Conservation (phyloP, 2,797 vertebrate genomes). For the Cyclura pinguis region DNA sequence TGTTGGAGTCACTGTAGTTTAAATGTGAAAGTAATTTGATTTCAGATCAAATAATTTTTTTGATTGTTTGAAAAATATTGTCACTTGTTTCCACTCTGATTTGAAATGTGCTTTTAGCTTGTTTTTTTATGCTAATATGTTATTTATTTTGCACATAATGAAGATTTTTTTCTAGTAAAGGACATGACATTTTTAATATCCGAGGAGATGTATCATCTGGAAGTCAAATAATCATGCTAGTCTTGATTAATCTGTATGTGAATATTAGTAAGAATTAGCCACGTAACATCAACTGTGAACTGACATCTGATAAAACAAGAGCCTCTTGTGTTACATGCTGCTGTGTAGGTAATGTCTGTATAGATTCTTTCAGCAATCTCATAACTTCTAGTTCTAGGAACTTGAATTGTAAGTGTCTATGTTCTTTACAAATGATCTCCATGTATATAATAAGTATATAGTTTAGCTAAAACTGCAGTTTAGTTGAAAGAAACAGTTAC, state of each 20-base stretch:
- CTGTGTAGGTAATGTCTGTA: neutral
- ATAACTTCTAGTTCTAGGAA: neutral
- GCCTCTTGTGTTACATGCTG: neutral
- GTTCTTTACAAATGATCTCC: neutral
- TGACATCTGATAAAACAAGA: neutral
- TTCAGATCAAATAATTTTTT: neutral
- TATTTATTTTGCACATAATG: neutral
- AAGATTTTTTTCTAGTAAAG: constrained; percentile 3
- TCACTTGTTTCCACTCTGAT: neutral
- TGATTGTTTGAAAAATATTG: neutral
- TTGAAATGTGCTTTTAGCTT: too few species aligned
- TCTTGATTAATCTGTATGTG: neutral
- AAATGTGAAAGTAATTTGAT: neutral
- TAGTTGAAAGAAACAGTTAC: neutral
- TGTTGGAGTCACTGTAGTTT: neutral
- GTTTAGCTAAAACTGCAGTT: constrained; percentile 2
- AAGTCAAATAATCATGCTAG: neutral
- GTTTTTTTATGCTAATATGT: neutral
- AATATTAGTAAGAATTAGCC: neutral
- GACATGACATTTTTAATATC: neutral
- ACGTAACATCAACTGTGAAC: neutral
- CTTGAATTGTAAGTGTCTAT: neutral
- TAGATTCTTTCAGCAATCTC: neutral
- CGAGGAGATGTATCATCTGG: neutral
- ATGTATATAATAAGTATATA: neutral